A percentile compares a stretch with the other conserved stretches of the same genome.
phyloP scores from a whole-genome alignment of 53 echinoderm and acorn worm genomes.

The Actinopyga echinites region DNA sequence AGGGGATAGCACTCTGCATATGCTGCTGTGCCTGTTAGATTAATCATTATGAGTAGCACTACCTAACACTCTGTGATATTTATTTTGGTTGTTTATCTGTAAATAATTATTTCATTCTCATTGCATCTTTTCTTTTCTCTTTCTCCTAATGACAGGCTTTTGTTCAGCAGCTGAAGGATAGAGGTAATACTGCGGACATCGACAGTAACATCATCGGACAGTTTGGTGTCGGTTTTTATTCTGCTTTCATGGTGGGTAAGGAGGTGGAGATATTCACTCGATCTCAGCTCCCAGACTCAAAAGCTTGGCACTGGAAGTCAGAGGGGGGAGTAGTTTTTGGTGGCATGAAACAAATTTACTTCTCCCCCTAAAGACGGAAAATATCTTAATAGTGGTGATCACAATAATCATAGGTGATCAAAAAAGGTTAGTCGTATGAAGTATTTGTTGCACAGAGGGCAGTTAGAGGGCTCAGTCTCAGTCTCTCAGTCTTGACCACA shows the following conservation, averaged over 20 bases:
- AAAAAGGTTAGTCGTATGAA: neutral
- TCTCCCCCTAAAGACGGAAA: neutral
- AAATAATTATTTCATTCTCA: no score
- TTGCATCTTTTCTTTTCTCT: no score
- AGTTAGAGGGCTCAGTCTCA: no score
- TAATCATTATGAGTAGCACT: no score
- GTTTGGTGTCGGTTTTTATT: slow-evolving; percentile 99
- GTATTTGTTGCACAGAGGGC: no score
- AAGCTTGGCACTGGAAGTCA: slow-evolving; percentile 86
- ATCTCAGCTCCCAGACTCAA: slow-evolving; percentile 71
- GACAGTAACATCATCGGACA: slow-evolving; percentile 88
- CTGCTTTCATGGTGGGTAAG: slow-evolving; percentile 94
- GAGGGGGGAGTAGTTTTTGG: slow-evolving; percentile 71
- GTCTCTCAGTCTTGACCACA: no score
- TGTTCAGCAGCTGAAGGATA: slow-evolving; percentile 69
- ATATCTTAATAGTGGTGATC: neutral
- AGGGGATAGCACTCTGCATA: no score
- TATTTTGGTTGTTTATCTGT: no score
- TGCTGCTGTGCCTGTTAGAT: no score
- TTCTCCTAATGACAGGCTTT: slow-evolving; percentile 57
- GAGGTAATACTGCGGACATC: slow-evolving; percentile 19
- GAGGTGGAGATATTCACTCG: slow-evolving; percentile 79
- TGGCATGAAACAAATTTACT: neutral
- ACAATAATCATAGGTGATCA: neutral
- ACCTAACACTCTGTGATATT: no score